Evolutionary conservation across 2,888 invertebrate species (phyloP).

Genomic region (Nymphalis c-album): DNA sequence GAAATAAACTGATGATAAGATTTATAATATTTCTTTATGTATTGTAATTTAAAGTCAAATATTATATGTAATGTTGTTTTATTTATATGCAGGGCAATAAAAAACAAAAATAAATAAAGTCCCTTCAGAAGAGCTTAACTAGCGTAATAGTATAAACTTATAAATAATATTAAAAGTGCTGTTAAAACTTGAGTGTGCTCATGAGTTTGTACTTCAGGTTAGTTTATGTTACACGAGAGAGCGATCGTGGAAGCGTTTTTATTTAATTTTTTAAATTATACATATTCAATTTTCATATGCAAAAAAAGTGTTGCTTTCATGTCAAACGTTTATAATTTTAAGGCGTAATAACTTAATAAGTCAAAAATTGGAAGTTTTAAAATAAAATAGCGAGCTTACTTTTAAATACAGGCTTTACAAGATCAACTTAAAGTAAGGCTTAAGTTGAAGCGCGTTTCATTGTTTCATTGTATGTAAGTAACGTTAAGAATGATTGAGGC

Average conservation of each 20-base stretch:
- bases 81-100: not conserved
- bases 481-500: too few relatives aligned
- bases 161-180: constrained; percentile 35
- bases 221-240: constrained; percentile 4
- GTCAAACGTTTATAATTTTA: not conserved
- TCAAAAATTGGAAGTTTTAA: too few relatives aligned
- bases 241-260: constrained; percentile 19
- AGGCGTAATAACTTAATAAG: not conserved
- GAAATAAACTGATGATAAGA: too few relatives aligned
- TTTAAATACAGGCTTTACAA: too few relatives aligned
- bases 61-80: not conserved
- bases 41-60: too few relatives aligned
- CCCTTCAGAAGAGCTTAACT: constrained; percentile 3
- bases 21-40: too few relatives aligned
- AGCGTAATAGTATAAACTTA: constrained; percentile 25
- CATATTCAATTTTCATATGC: too few relatives aligned
- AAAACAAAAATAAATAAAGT: constrained; percentile 4
- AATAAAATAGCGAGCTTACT: too few relatives aligned
- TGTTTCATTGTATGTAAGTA: too few relatives aligned
- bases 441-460: too few relatives aligned
- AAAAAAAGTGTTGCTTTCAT: too few relatives aligned
- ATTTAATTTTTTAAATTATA: not conserved
- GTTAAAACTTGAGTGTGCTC: constrained; percentile 32
- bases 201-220: constrained; percentile 16
- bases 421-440: too few relatives aligned